Base-by-base conservation (phyloP, 2,888 invertebrate species). In the Leptinotarsa rubiginosa region DNA sequence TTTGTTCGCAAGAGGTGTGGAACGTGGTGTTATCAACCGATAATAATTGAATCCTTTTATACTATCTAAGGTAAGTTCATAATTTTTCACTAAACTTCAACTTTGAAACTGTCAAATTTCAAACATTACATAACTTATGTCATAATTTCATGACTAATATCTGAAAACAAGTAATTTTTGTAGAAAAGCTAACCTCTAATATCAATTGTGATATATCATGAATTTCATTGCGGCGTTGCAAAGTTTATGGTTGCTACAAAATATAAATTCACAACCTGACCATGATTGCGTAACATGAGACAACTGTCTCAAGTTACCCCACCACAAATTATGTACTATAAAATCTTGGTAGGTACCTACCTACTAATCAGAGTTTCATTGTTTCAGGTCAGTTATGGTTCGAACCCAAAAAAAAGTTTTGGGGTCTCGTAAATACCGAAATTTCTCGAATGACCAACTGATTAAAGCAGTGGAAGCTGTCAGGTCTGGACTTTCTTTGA, bases 201-300 rank as follows among this genome's bases (percentile, higher is more conserved):
- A n/a, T n/a, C n/a, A n/a, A n/a, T n/a, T n/a, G n/a, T n/a, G n/a
- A n/a, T n/a, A n/a, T n/a, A n/a, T n/a, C n/a, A n/a, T n/a, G n/a
- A n/a, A n/a, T n/a, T n/a, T n/a, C n/a, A n/a, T n/a, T n/a, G n/a
- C n/a, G n/a, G n/a, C n/a, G n/a, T n/a, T n/a, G n/a, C n/a, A n/a
- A n/a, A n/a, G 67, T 67, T 67, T 67, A 67, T 67, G 67, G 67
- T 67, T 67, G 67, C 49, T 67, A 52, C 67, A 67, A 50, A 67
- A 67, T 67, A 67, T 67, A 69, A 54, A 69, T 69, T 54, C 56
- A 54, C 69, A 69, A 69, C 69, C 69, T 69, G 69, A 69, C 54
- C 56, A 41, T 65, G 47, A 65, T 25, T 62, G 62, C 62, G 62
- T 62, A 62, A 62, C 62, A 62, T 62, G 31, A 65, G 47, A 47